Conservation (phyloP, 2,113 vertebrate genomes). For the Notothenia coriiceps region DNA sequence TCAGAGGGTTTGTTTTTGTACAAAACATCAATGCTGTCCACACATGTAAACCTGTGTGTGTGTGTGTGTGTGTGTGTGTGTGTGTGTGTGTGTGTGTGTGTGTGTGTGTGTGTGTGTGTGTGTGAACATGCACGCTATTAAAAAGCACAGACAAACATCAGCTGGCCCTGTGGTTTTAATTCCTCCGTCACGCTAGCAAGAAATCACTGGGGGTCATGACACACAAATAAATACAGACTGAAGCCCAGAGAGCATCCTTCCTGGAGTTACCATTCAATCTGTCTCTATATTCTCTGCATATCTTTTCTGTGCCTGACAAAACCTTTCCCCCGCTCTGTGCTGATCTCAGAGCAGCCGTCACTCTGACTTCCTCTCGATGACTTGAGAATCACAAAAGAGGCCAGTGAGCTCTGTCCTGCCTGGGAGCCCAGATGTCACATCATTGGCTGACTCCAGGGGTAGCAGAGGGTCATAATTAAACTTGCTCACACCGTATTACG, state of each 20-base stretch:
- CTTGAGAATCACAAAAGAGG: slow-evolving; percentile 68
- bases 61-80: neutral
- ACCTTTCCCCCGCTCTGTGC: neutral
- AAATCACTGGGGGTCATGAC: slow-evolving; percentile 9
- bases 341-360: slow-evolving; percentile 50
- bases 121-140: neutral
- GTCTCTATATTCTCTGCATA: neutral
- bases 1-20: slow-evolving; percentile 64
- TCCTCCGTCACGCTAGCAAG: slow-evolving; percentile 29
- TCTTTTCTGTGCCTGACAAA: slow-evolving; percentile 30
- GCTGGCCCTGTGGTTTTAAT: slow-evolving; percentile 28
- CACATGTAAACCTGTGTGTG: slow-evolving; percentile 29
- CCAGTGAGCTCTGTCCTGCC: slow-evolving; percentile 34
- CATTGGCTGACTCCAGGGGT: slow-evolving; percentile 19
- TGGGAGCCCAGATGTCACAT: slow-evolving; percentile 38
- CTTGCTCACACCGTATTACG: slow-evolving; percentile 8
- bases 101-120: neutral
- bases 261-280: slow-evolving; percentile 7
- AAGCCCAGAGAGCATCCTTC: slow-evolving; percentile 6
- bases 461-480: slow-evolving; percentile 35
- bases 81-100: neutral
- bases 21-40: slow-evolving; percentile 51
- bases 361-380: slow-evolving; percentile 60
- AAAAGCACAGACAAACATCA: slow-evolving; percentile 26
- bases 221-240: slow-evolving; percentile 14